Evolutionary conservation across 2,113 vertebrate genomes (phyloP).

Genomic region (Clarias gariepinus): DNA sequence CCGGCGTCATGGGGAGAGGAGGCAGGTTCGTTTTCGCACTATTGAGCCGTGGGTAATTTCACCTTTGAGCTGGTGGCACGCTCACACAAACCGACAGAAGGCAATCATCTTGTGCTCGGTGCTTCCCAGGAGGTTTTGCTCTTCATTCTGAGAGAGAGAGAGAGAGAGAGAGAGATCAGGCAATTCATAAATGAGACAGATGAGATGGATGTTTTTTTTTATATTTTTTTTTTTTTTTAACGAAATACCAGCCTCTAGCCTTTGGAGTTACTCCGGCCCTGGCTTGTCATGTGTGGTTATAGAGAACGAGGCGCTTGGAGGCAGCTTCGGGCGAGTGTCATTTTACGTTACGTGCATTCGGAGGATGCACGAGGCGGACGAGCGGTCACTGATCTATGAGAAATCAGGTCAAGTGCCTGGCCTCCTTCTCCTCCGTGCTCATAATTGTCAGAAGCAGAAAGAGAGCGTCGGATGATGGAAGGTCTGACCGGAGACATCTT

Average conservation of each 20-base stretch:
- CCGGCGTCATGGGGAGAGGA: constrained; percentile 38
- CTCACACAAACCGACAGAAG: constrained; percentile 46
- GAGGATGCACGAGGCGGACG: constrained; percentile 83
- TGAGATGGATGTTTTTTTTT: background rate
- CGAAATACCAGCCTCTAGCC: constrained; percentile 53
- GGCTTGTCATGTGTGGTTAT: constrained; percentile 89
- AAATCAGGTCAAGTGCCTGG: constrained; percentile 88
- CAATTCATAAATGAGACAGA: background rate
- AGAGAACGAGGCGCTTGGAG: constrained; percentile 86
- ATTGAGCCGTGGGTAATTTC: constrained; percentile 55
- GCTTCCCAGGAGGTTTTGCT: constrained; percentile 51
- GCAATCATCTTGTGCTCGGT: constrained; percentile 47
- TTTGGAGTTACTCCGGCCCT: constrained; percentile 36
- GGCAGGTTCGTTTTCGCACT: constrained; percentile 52
- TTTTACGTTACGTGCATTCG: constrained; percentile 89
- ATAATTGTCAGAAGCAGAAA: constrained; percentile 67
- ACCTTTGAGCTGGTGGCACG: constrained; percentile 52
- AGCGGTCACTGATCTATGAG: constrained; percentile 92
- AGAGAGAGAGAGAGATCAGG: constrained; percentile 8
- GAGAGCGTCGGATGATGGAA: constrained; percentile 60
- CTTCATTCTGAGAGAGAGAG: constrained; percentile 39
- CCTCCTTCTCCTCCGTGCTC: constrained; percentile 55
- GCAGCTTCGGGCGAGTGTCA: constrained; percentile 94
- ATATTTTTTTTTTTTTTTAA: constrained; percentile 42
- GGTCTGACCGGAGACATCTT: constrained; percentile 55